Conservation (phyloP, 1,140 invertebrate genomes). For the Heliconius melpomene region DNA sequence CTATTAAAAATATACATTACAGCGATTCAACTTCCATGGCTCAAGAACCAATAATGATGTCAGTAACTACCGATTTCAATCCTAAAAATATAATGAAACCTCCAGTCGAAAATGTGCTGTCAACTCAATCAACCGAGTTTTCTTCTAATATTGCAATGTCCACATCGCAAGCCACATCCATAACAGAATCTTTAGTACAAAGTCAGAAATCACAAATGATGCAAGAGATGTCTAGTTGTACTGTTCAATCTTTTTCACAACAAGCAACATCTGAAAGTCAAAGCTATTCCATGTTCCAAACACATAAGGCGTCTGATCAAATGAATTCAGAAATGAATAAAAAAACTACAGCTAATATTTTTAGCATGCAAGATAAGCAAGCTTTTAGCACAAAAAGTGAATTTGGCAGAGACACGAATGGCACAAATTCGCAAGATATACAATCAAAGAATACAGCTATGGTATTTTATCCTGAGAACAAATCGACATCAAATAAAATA, state of each 20-base stretch:
- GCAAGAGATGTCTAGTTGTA: conserved; percentile 59
- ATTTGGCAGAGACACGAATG: not conserved
- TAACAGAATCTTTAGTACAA: conserved; percentile 58
- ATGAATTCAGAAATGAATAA: conserved; percentile 6
- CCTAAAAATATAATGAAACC: conserved; percentile 46
- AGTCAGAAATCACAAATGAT: conserved; percentile 58
- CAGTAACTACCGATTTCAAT: conserved; percentile 37
- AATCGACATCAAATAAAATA: not conserved
- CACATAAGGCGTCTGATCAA: conserved; percentile 48
- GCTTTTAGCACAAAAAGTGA: conserved; percentile 35
- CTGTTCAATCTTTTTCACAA: conserved; percentile 63
- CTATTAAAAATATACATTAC: conserved; percentile 31
- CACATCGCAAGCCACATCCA: conserved; percentile 56
- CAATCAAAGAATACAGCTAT: conserved; percentile 4
- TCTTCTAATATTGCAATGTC: conserved; percentile 59
- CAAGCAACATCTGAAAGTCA: conserved; percentile 59
- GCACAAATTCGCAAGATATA: not conserved
- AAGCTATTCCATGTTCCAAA: conserved; percentile 63
- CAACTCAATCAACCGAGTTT: conserved; percentile 53
- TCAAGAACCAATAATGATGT: conserved; percentile 32
- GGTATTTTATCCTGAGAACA: conserved; percentile 9
- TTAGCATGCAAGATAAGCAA: conserved; percentile 1
- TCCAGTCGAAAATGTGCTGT: conserved; percentile 48
- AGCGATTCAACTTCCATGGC: conserved; percentile 32
- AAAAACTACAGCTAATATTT: not conserved